Base-by-base conservation (phyloP, 92 coral and sea anemone species). In the Porites evermanni region DNA sequence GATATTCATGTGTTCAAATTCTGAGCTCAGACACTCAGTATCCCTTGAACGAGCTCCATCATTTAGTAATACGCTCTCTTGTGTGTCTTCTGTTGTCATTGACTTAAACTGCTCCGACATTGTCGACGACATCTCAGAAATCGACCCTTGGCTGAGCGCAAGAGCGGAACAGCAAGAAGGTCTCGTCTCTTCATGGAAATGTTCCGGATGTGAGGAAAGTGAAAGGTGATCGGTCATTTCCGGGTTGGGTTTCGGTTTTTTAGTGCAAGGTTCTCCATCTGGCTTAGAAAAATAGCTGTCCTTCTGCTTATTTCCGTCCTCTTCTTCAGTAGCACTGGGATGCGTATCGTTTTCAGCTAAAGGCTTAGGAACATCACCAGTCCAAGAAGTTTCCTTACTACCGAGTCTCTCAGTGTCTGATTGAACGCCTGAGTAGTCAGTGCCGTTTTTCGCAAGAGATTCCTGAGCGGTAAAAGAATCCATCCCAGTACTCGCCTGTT, bases 181-280 rank as follows among this genome's bases (percentile, higher is more conserved):
- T 12, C 61, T 24, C 17, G 79, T 50, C 10, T 54, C 58, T n/a
- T 7, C 20, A 13, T 2, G 3, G 56, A 12, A 19, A n/a, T 4
- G 23, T 26, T 11, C 74, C 7, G 10, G 1, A 10, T 2, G 68
- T 38, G 0, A 38, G 59, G 54, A 52, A 58, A 67, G 20, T 32
- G 26, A 74, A 38, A 60, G 72, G 6, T 61, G 26, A 3, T 21
- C 52, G 0, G 70, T 23, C 51, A 61, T 80, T 73, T 83, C 79
- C 72, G 79, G 64, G 80, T 74, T 74, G 5, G 26, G 73, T 44
- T 63, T 73, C 50, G 64, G 26, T 74, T 64, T 61, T 50, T 83
- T 83, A 9, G 87, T 38, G 50, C 13, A 23, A 16, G 87, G 80
- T 21, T 83, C 87, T 23, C 73, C 87, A 50, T 73, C 86, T 7